Evolutionary conservation across 2,113 vertebrate genomes (phyloP).

Genomic region (Myxocyprinus asiaticus): DNA sequence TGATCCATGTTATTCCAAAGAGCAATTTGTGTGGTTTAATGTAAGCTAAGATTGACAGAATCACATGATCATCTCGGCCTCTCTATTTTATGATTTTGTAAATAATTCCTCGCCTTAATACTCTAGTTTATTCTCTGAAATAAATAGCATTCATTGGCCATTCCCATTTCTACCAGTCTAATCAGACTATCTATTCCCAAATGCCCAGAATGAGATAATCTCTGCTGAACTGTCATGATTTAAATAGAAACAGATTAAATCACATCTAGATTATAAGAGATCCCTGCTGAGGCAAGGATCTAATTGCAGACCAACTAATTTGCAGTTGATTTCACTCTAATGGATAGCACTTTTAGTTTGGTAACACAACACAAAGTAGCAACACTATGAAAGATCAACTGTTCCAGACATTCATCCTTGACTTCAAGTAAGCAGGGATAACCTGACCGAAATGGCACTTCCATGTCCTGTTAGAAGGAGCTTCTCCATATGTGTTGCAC

Average conservation of each 20-base stretch:
- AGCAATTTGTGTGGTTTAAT: no score
- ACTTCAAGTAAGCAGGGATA: not conserved
- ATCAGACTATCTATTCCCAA: slow-evolving; percentile 63
- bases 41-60: no score
- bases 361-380: slow-evolving; percentile 12
- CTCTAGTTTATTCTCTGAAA: not conserved
- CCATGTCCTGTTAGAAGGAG: not conserved
- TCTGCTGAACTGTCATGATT: slow-evolving; percentile 59
- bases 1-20: no score
- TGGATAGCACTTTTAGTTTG: slow-evolving; percentile 40
- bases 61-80: no score
- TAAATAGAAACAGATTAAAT: slow-evolving; percentile 69
- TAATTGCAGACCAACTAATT: slow-evolving; percentile 64
- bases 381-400: not conserved
- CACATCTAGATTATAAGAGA: slow-evolving; percentile 61
- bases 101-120: no score
- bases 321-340: slow-evolving; percentile 53
- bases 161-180: slow-evolving; percentile 49
- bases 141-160: not conserved
- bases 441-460: not conserved
- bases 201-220: slow-evolving; percentile 67
- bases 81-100: not conserved
- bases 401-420: not conserved
- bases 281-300: slow-evolving; percentile 41
- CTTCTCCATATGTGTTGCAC: slow-evolving; percentile 14